Conservation (phyloP, 2,888 invertebrate species). For the Hypena proboscidalis region DNA sequence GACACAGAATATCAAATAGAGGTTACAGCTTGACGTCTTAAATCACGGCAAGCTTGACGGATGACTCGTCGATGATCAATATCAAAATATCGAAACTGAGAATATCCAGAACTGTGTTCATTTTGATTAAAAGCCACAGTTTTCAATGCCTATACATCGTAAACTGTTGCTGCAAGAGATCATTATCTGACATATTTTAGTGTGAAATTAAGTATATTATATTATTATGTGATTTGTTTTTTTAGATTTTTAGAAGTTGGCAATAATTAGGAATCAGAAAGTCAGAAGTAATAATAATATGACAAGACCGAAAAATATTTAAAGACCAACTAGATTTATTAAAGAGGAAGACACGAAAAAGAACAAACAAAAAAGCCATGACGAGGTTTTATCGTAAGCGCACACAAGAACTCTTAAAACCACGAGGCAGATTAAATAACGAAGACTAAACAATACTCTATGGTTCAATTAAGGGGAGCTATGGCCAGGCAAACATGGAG, state of each 20-base stretch:
- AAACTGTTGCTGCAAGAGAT: too few relatives aligned
- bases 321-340: too few relatives aligned
- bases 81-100: constrained; percentile 15
- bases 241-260: too few relatives aligned
- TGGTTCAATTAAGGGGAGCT: constrained; percentile 59
- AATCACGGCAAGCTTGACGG: constrained; percentile 57
- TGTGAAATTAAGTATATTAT: too few relatives aligned
- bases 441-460: constrained; percentile 56
- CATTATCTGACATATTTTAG: too few relatives aligned
- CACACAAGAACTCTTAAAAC: constrained; percentile 32
- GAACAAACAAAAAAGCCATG: constrained; percentile 17
- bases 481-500: constrained; percentile 57
- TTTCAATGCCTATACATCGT: background rate
- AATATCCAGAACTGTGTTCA: constrained; percentile 6
- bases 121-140: background rate
- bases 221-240: too few relatives aligned
- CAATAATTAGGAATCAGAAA: too few relatives aligned
- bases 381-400: constrained; percentile 22
- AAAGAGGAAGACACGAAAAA: constrained; percentile 16
- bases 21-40: constrained; percentile 53
- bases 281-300: too few relatives aligned
- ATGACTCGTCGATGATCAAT: constrained; percentile 45
- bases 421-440: constrained; percentile 49
- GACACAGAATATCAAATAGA: constrained; percentile 66
- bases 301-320: too few relatives aligned